Conservation (phyloP, 2,888 invertebrate species). For the Philereme transversata region DNA sequence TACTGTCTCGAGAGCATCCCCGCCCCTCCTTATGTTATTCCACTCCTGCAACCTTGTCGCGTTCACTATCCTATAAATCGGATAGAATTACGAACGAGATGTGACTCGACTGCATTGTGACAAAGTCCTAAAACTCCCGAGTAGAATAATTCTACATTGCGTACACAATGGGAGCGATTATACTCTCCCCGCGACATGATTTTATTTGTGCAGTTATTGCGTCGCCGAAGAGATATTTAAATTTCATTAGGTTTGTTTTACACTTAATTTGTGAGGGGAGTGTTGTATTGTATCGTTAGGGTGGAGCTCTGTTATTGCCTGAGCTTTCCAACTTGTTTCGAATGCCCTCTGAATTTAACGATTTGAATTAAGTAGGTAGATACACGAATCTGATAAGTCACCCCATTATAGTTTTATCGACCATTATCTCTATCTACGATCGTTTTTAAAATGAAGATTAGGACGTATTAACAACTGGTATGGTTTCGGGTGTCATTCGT, state of each 20-base stretch:
- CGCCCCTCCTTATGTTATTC: conserved; percentile 70
- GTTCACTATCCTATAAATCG: conserved; percentile 40
- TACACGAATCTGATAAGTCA: conserved; percentile 70
- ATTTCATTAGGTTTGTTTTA: conserved; percentile 85
- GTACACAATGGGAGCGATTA: conserved; percentile 80
- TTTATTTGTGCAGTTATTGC: conserved; percentile 82
- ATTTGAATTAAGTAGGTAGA: conserved; percentile 75
- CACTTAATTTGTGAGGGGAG: conserved; percentile 83
- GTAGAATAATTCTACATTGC: conserved; percentile 68
- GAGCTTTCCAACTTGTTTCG: conserved; percentile 66
- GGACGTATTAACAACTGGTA: conserved; percentile 51
- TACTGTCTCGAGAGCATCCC: conserved; percentile 72
- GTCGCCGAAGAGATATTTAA: conserved; percentile 81
- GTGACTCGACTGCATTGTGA: conserved; percentile 49
- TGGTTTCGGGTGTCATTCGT: conserved; percentile 35
- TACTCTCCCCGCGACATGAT: conserved; percentile 78
- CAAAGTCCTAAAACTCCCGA: conserved; percentile 62
- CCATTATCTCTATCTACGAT: conserved; percentile 51
- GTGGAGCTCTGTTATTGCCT: conserved; percentile 71
- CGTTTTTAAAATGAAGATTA: conserved; percentile 63
- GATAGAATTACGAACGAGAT: conserved; percentile 36
- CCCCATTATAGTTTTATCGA: conserved; percentile 62
- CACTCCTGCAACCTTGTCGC: conserved; percentile 66
- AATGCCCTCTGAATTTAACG: conserved; percentile 71
- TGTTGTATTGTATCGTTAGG: conserved; percentile 63